Conservation (phyloP, 2,888 invertebrate species). For the Drosophila merina region DNA sequence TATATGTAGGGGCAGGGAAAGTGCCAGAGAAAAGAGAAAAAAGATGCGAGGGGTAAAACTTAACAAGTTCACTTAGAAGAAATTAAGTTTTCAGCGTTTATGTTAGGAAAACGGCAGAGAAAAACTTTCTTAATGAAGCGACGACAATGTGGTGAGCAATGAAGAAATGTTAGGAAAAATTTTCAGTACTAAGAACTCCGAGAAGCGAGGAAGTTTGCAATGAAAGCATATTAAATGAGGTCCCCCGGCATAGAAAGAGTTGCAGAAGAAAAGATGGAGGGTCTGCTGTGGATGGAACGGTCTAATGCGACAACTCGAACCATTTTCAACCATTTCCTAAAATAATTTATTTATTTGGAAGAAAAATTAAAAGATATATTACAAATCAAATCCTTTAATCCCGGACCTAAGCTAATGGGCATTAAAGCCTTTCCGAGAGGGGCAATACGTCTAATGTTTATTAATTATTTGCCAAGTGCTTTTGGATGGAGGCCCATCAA, state of each 20-base stretch:
- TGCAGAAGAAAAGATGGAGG: not conserved
- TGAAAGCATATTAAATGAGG: constrained; percentile 47
- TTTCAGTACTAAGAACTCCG: constrained; percentile 14
- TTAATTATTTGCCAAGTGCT: constrained; percentile 77
- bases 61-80: constrained; percentile 79
- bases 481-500: constrained; percentile 70
- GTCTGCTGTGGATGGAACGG: not conserved
- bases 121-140: constrained; percentile 77
- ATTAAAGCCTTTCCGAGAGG: not conserved
- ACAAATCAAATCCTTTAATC: constrained; percentile 5
- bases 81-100: constrained; percentile 77
- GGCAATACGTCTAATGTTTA: constrained; percentile 45
- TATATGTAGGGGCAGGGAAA: constrained; percentile 31
- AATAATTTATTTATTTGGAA: not conserved
- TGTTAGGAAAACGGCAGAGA: constrained; percentile 76
- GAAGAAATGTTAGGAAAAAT: constrained; percentile 45
- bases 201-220: constrained; percentile 37
- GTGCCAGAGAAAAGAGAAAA: constrained; percentile 39
- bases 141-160: constrained; percentile 73
- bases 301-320: not conserved
- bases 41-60: constrained; percentile 56
- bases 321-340: not conserved
- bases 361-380: not conserved
- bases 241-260: not conserved
- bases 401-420: constrained; percentile 1